Evolutionary conservation across 2,113 vertebrate species (phyloP).

Genomic region (Suricata suricatta): DNA sequence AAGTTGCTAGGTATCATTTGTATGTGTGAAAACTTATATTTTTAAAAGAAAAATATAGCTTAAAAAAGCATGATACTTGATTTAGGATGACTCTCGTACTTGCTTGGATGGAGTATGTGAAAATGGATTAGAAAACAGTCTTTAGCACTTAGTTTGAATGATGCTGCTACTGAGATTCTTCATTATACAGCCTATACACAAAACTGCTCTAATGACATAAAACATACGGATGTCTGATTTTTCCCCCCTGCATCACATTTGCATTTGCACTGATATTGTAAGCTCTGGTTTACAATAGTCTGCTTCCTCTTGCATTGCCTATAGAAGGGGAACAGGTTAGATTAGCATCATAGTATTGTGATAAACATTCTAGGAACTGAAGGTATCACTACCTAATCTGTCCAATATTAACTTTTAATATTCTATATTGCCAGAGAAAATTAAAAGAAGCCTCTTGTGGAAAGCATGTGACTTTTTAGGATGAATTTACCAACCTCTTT

Average conservation of each 20-base stretch:
- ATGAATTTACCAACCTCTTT: background rate
- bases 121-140: too few species aligned
- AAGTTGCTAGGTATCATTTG: background rate
- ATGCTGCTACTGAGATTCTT: background rate
- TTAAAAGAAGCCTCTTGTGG: background rate
- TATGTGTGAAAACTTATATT: background rate
- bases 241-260: fast-evolving
- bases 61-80: background rate
- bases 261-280: background rate
- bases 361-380: background rate
- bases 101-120: background rate
- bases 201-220: fast-evolving
- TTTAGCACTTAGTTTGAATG: background rate
- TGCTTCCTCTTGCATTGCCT: background rate
- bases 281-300: background rate
- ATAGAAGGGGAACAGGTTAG: background rate
- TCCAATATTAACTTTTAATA: background rate
- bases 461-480: background rate
- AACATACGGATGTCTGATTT: fast-evolving
- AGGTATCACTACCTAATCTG: background rate
- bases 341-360: background rate
- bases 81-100: background rate
- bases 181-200: too few species aligned
- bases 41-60: background rate
- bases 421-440: background rate